Evolutionary conservation across 92 coral and sea anemone species (phyloP).

Genomic region (Porites divaricata): DNA sequence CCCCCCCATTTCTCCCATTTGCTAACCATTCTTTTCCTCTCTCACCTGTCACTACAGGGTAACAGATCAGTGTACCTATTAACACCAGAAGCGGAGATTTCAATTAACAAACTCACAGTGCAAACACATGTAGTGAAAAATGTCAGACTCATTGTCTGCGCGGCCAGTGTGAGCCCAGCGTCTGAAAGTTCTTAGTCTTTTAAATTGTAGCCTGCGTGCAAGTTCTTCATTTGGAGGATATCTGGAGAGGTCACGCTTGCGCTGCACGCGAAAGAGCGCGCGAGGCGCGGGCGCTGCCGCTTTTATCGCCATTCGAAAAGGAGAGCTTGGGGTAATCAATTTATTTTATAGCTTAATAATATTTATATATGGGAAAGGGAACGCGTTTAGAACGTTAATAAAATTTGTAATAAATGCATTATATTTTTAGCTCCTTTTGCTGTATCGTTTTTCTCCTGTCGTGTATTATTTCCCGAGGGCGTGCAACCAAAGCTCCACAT

Average conservation of each 20-base stretch:
- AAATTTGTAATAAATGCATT: neutral
- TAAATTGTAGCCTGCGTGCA: too few species aligned
- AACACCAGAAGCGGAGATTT: constrained; percentile 63
- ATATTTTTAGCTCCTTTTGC: neutral
- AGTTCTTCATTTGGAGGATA: too few species aligned
- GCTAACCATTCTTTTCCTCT: neutral
- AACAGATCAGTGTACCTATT: constrained; percentile 85
- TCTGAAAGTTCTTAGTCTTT: neutral
- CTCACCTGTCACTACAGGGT: constrained; percentile 59
- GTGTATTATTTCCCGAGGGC: too few species aligned
- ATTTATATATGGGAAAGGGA: constrained; percentile 3
- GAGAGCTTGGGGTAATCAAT: neutral
- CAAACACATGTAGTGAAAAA: constrained; percentile 68
- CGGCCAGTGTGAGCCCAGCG: constrained; percentile 32
- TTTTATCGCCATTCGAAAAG: too few species aligned
- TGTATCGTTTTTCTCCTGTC: too few species aligned
- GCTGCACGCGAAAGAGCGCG: too few species aligned
- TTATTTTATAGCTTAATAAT: constrained; percentile 9
- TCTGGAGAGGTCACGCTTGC: too few species aligned
- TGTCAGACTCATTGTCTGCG: constrained; percentile 49
- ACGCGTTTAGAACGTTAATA: constrained; percentile 19
- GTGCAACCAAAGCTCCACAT: too few species aligned
- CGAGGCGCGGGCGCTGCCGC: too few species aligned
- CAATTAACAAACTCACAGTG: constrained; percentile 60
- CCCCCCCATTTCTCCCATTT: too few species aligned